Conservation (phyloP, 23 tunicate species). For the Styela clava region DNA sequence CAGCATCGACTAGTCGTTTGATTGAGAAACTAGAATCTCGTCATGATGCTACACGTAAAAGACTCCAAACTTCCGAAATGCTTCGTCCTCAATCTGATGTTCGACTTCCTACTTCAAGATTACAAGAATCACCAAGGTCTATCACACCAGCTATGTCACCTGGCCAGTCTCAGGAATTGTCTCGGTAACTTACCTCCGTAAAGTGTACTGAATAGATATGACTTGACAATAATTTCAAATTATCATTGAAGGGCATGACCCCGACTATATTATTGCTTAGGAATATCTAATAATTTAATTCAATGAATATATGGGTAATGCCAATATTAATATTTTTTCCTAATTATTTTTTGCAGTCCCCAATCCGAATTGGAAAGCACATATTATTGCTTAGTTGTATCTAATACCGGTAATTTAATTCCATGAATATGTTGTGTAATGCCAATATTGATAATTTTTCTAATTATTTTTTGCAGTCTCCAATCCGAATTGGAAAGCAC, state of each 20-base stretch:
- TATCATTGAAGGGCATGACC: no score
- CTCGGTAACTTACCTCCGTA: conserved; percentile 11
- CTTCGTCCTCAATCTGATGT: neutral
- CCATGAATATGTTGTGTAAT: no score
- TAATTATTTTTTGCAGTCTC: conserved; percentile 12
- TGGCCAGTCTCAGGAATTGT: conserved; percentile 6
- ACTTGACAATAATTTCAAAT: no score
- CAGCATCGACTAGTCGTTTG: neutral
- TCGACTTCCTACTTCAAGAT: neutral
- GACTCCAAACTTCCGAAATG: neutral
- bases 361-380: conserved; percentile 11
- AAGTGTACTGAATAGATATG: no score
- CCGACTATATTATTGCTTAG: no score
- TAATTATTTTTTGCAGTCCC: conserved; percentile 17
- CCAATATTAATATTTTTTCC: no score
- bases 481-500: conserved; percentile 11
- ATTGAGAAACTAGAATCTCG: conserved; percentile 16
- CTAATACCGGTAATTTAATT: no score
- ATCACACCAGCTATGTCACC: neutral
- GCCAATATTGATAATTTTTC: no score
- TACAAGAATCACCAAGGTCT: neutral
- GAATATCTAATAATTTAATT: no score
- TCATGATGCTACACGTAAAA: conserved; percentile 14
- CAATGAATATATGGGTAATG: no score
- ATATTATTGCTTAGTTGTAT: neutral